Base-by-base conservation (phyloP, 2,888 invertebrate species). In the Salpingus planirostris region DNA sequence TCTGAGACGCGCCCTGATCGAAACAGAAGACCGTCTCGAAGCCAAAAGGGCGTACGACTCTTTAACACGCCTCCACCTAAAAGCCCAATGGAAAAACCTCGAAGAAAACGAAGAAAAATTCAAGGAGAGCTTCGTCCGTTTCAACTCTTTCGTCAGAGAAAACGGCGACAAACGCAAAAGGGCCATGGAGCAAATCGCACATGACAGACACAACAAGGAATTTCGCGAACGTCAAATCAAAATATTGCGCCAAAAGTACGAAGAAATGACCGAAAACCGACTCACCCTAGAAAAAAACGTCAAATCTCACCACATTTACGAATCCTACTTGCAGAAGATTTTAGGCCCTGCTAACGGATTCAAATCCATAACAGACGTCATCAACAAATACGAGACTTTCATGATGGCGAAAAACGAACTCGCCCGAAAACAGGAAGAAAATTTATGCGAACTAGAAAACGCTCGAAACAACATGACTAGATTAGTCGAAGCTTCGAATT, bases 401-500 rank as follows among this genome's bases (percentile, higher is more conserved):
- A 8, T 34, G 3, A 22, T 11, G 11, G 30, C 38, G 3, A 33
- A 34, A 18, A 23, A 27, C 6, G 14, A 24, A 5, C 24, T 38
- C 7, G 31, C 18, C 7, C 10, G 3, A 1, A 25, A 24, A n/a
- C 34, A 38, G 28, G 12, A 29, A 3, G 12, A 8, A 8, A 11
- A 13, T 15, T 13, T 37, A n/a, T 5, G 7, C 6, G 5, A 13
- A 2, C 13, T 33, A 11, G 33, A 37, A 15, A 8, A 15, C 2
- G 24, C 30, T 6, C 18, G 8, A 6, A 6, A 8, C 18, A 8
- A 5, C 30, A 31, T 21, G 52, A 69, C 71, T 11, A 55, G 63
- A 2, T 60, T 73, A 31, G 70, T 73, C 0, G 75, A 78, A 44
- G 69, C 69, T 48, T 74, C 74, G 55, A 68, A 70, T 11, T 69